Conservation (phyloP, 1,140 invertebrate species). For the Lepidurus packardi region DNA sequence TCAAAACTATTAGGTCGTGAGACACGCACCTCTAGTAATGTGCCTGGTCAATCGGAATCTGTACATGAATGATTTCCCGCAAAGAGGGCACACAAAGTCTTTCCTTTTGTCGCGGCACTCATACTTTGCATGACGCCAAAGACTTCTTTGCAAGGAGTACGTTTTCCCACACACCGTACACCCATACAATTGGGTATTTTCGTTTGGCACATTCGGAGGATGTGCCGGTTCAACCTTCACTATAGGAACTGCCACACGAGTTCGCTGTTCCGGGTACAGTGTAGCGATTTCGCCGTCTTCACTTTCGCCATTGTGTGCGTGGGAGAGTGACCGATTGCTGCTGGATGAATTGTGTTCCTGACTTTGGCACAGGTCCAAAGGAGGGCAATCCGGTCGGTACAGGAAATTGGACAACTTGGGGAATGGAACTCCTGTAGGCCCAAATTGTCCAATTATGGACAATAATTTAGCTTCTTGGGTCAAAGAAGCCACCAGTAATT, state of each 20-base stretch:
- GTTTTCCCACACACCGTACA: not conserved
- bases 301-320: not conserved
- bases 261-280: not conserved
- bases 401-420: not conserved
- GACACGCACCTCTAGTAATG: not conserved
- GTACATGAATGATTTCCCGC: not conserved
- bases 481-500: not conserved
- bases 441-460: not conserved
- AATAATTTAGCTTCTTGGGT: not conserved
- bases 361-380: not conserved
- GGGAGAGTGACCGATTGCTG: not conserved
- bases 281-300: not conserved
- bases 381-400: slow-evolving; percentile 2
- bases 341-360: not conserved
- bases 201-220: not conserved
- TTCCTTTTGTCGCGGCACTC: not conserved
- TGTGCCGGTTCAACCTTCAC: not conserved
- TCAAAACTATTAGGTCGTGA: not conserved
- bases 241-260: not conserved
- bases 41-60: not conserved
- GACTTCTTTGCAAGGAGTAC: not conserved
- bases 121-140: not conserved
- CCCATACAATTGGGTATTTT: not conserved
- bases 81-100: not conserved
- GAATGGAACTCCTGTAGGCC: not conserved